A percentile compares a stretch with the other conserved stretches of the same genome.
phyloP scores from a whole-genome alignment of 2,888 invertebrate species.

The Scotopteryx bipunctaria region DNA sequence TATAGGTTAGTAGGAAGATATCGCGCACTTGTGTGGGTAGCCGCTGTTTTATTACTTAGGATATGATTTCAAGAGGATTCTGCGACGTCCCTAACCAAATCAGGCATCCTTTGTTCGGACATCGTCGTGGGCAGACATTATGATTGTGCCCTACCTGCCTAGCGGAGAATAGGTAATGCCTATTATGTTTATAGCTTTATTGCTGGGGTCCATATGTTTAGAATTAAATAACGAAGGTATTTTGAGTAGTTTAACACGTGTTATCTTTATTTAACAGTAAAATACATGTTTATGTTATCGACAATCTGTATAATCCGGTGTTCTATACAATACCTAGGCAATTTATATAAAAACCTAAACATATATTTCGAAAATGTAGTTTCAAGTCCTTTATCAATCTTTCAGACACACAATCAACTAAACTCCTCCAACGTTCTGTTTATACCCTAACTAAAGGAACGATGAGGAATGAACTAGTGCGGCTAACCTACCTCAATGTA shows the following conservation, averaged over 20 bases:
- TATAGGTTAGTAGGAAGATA: conserved; percentile 54
- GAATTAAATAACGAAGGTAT: conserved; percentile 3
- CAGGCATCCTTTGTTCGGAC: conserved; percentile 26
- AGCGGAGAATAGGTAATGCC: conserved; percentile 9
- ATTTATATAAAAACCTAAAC: no score
- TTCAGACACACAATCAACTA: no score
- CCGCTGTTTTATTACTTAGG: conserved; percentile 38
- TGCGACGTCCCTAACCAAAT: conserved; percentile 30
- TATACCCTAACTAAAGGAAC: neutral
- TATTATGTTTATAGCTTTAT: conserved; percentile 5
- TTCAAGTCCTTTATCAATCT: no score
- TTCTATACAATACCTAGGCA: no score
- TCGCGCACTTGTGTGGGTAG: conserved; percentile 38
- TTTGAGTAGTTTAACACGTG: conserved; percentile 1
- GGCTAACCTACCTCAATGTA: conserved; percentile 36
- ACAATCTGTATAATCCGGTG: no score
- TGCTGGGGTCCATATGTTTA: conserved; percentile 12
- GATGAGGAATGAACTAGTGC: neutral
- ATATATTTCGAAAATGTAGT: no score
- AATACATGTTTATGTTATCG: no score
- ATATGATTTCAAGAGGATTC: conserved; percentile 29
- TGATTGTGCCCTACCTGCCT: conserved; percentile 3
- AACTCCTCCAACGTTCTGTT: no score
- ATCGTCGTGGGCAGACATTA: conserved; percentile 27
- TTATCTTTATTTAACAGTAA: neutral